phyloP scores from a whole-genome alignment of 2,888 invertebrate species.

The Hemaris fuciformis region DNA sequence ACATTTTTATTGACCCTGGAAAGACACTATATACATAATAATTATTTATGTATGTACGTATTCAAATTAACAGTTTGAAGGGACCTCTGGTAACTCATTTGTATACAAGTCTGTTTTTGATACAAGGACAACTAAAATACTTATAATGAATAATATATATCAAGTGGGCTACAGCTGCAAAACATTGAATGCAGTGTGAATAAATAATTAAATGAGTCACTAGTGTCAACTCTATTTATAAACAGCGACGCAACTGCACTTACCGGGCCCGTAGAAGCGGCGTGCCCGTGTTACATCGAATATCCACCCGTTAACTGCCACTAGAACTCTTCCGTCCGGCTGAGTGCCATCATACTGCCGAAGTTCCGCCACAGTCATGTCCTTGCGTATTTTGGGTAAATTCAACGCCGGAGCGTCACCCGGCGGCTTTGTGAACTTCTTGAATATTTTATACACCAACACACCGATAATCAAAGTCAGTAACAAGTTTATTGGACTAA shows the following conservation, averaged over 20 bases:
- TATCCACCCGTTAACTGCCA: conserved; percentile 96
- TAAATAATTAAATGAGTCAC: conserved; percentile 49
- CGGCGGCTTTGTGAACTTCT: conserved; percentile 57
- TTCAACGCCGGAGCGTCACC: conserved; percentile 48
- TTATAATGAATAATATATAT: not conserved
- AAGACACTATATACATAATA: not conserved
- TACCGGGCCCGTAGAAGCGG: conserved; percentile 97
- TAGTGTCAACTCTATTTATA: conserved; percentile 65
- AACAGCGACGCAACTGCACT: conserved; percentile 50
- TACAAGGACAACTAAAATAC: not conserved
- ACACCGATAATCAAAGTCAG: conserved; percentile 83
- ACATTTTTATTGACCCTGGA: not conserved
- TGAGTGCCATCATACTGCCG: conserved; percentile 92
- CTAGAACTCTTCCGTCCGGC: conserved; percentile 92
- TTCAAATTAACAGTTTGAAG: too few species aligned
- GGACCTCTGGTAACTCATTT: not conserved
- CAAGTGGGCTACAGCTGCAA: conserved; percentile 24
- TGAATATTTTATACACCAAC: conserved; percentile 85
- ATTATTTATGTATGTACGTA: not conserved
- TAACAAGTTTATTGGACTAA: conserved; percentile 85
- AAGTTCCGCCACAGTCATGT: conserved; percentile 94
- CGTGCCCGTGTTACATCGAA: conserved; percentile 96
- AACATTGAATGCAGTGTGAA: conserved; percentile 43
- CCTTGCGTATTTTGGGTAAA: conserved; percentile 91
- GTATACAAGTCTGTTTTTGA: not conserved